Evolutionary conservation across 2,113 vertebrate species (phyloP).

Genomic region (Amazona guildingii): DNA sequence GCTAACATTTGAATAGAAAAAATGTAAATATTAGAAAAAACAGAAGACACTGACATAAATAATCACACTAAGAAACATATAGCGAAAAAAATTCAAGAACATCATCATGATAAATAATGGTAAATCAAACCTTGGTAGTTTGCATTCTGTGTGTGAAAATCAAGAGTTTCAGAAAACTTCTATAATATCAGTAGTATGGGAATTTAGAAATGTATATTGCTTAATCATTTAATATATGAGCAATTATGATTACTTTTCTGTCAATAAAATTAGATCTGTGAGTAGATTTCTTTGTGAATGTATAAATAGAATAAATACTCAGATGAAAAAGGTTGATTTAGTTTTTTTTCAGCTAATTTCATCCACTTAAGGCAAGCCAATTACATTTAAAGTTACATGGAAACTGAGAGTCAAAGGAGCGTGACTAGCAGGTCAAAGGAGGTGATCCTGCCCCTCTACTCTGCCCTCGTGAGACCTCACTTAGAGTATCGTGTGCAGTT

Average conservation of each 20-base stretch:
- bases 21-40: not conserved
- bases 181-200: not conserved
- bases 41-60: not conserved
- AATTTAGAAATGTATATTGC: not conserved
- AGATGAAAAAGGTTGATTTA: not conserved
- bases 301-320: not conserved
- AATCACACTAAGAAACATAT: not conserved
- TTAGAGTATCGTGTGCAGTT: too few relatives aligned
- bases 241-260: not conserved
- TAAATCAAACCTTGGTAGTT: not conserved
- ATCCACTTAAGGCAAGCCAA: not conserved
- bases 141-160: not conserved
- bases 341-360: not conserved
- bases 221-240: not conserved
- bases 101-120: not conserved
- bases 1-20: not conserved
- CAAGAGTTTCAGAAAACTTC: not conserved
- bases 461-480: too few relatives aligned
- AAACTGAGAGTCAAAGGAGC: not conserved
- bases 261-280: not conserved
- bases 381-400: not conserved
- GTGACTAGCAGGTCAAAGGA: too few relatives aligned
- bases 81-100: not conserved
- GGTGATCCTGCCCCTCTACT: too few relatives aligned
- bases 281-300: not conserved